These are phyloP conservation scores for Erpetoichthys calabaricus DNA, from an alignment of 2,797 vertebrate genomes.

Conservation along the genomic window DNA sequence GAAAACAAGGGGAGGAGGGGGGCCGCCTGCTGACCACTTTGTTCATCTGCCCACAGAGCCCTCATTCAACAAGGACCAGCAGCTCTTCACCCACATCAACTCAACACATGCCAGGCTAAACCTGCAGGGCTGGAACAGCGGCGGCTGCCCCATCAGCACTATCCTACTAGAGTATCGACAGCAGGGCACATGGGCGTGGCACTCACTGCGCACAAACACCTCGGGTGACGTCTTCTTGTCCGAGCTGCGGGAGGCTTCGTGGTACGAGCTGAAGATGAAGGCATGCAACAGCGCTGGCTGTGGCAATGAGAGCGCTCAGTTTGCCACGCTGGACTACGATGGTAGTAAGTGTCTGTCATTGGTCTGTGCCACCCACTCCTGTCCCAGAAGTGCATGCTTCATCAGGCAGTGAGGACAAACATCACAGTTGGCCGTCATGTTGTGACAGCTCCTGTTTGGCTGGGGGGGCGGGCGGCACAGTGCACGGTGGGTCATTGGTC, in stretches of 20 bases:
- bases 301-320: slow-evolving; percentile 84
- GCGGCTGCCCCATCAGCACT: slow-evolving; percentile 83
- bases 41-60: slow-evolving; percentile 50
- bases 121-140: slow-evolving; percentile 90
- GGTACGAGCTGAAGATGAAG: slow-evolving; percentile 96
- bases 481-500: too few species aligned
- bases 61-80: slow-evolving; percentile 93
- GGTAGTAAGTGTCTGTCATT: slow-evolving; percentile 79
- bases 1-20: background rate
- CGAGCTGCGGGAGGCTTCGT: slow-evolving; percentile 87
- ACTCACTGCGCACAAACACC: slow-evolving; percentile 77
- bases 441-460: too few species aligned
- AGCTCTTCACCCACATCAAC: slow-evolving; percentile 95
- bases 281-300: slow-evolving; percentile 96
- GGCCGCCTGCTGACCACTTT: background rate
- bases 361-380: too few species aligned
- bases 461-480: too few species aligned
- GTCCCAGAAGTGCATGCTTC: too few species aligned
- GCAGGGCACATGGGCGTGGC: slow-evolving; percentile 91
- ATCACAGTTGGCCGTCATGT: too few species aligned
- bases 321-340: slow-evolving; percentile 88
- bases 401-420: too few species aligned
- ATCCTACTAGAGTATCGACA: slow-evolving; percentile 85
- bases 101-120: slow-evolving; percentile 87
- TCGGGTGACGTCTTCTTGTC: slow-evolving; percentile 83